A percentile compares a stretch with the other conserved stretches of the same genome.
Evolutionary conservation across 2,113 vertebrate genomes (phyloP).

Genomic region (Hypocryptadius cinnamomeus): DNA sequence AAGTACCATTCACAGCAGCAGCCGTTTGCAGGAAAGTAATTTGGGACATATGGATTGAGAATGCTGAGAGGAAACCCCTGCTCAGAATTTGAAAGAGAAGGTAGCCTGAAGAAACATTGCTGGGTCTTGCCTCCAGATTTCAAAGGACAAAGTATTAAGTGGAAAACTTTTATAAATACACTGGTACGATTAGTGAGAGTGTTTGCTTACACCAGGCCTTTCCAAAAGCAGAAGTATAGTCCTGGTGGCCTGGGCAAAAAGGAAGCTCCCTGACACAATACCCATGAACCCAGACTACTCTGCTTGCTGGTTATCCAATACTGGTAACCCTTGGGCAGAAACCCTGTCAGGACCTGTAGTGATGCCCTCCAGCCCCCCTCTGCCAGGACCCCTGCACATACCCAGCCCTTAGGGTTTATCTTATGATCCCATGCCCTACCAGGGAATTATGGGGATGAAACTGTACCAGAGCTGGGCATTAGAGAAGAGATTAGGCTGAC

Average conservation of each 20-base stretch:
- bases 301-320: neutral
- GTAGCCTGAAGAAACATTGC: neutral
- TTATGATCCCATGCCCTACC: neutral
- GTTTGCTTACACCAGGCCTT: neutral
- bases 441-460: neutral
- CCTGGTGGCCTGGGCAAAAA: neutral
- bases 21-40: neutral
- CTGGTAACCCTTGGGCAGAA: neutral
- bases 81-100: neutral
- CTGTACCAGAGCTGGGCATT: neutral
- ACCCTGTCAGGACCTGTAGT: neutral
- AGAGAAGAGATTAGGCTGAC: neutral
- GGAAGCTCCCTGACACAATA: neutral
- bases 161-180: neutral
- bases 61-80: neutral
- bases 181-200: accelerated
- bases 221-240: neutral
- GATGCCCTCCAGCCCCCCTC: neutral
- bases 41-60: neutral
- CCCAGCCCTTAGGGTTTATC: neutral
- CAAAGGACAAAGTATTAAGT: neutral
- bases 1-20: neutral
- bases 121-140: neutral
- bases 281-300: neutral
- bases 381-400: neutral